Conservation (phyloP, 1,140 invertebrate genomes). For the Cydia splendana region DNA sequence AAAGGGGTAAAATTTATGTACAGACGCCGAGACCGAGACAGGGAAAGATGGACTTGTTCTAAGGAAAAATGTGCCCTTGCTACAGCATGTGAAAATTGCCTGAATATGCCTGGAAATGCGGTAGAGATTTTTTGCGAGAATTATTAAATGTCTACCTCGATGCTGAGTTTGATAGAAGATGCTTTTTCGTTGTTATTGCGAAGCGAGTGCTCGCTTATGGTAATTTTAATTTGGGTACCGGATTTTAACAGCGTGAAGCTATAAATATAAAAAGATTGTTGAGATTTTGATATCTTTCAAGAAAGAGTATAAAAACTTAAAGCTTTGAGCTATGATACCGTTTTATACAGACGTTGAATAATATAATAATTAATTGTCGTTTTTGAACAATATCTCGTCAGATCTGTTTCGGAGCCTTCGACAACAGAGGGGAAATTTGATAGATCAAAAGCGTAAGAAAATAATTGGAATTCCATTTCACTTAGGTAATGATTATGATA, state of each 20-base stretch:
- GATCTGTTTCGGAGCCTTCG: too few relatives aligned
- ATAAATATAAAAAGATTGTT: background rate
- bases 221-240: background rate
- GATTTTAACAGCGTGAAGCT: background rate
- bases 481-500: too few relatives aligned
- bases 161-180: slow-evolving; percentile 19
- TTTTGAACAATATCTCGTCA: too few relatives aligned
- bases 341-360: too few relatives aligned
- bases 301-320: too few relatives aligned
- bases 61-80: slow-evolving; percentile 31
- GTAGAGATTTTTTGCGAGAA: slow-evolving; percentile 27
- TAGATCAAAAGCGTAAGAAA: too few relatives aligned
- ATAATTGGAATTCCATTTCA: too few relatives aligned
- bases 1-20: slow-evolving; percentile 32
- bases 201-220: background rate
- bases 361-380: too few relatives aligned
- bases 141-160: slow-evolving; percentile 31
- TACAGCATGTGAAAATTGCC: slow-evolving; percentile 25
- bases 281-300: background rate
- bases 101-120: slow-evolving; percentile 27
- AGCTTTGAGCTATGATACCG: too few relatives aligned
- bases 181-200: background rate
- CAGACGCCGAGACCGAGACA: slow-evolving; percentile 26
- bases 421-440: too few relatives aligned
- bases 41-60: slow-evolving; percentile 32